Conservation (phyloP, 1,140 invertebrate species). For the Cyphomyrmex costatus region DNA sequence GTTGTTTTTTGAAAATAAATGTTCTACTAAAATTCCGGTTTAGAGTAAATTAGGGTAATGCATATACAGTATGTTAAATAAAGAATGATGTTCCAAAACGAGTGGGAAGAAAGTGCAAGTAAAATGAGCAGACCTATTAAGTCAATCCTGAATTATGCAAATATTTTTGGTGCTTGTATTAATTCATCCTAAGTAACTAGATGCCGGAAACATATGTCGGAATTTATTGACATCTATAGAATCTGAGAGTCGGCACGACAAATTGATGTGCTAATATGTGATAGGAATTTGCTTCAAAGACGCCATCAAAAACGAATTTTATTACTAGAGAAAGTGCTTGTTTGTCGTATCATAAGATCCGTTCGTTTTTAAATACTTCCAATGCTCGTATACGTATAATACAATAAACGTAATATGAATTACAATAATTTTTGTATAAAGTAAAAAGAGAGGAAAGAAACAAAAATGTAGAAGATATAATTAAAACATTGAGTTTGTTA, state of each 20-base stretch:
- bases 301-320: conserved; percentile 34
- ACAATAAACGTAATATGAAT: neutral
- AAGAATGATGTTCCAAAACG: neutral
- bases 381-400: neutral
- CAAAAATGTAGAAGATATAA: neutral
- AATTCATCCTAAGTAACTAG: conserved; percentile 30
- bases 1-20: neutral
- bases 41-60: conserved; percentile 8
- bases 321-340: conserved; percentile 46
- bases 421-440: neutral
- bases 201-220: conserved; percentile 39
- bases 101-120: conserved; percentile 11
- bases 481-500: neutral
- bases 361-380: neutral
- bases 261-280: conserved; percentile 59
- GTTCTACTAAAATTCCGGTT: neutral
- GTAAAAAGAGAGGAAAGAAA: neutral
- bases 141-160: neutral
- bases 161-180: conserved; percentile 17
- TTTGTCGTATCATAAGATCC: neutral
- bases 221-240: conserved; percentile 35
- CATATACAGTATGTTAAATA: neutral
- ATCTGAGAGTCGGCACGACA: conserved; percentile 19
- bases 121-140: neutral
- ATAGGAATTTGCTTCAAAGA: conserved; percentile 26